Evolutionary conservation across 2,113 vertebrate genomes (phyloP).

Genomic region (Symphodus melops): DNA sequence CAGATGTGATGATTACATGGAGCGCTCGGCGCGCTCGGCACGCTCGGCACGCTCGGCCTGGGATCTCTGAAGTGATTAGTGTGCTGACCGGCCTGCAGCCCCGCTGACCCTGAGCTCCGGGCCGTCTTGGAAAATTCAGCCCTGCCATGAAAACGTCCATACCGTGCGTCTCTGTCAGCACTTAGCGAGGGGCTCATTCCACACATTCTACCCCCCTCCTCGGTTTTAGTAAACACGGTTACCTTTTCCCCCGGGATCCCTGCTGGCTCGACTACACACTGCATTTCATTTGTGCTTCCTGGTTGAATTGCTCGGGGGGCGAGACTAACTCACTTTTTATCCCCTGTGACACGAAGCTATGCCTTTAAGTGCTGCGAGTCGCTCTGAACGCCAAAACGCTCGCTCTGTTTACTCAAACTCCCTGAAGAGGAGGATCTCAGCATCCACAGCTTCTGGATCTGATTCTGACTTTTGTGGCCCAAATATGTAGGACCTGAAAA

Average conservation of each 20-base stretch:
- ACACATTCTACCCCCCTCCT: constrained; percentile 2
- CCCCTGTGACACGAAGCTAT: constrained; percentile 45
- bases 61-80: constrained; percentile 70
- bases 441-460: too few species aligned
- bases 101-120: constrained; percentile 59
- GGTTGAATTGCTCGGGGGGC: constrained; percentile 32
- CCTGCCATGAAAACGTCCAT: constrained; percentile 39
- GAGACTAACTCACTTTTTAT: constrained; percentile 34
- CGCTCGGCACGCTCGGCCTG: constrained; percentile 27
- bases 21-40: constrained; percentile 42
- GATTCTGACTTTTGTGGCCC: too few species aligned
- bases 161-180: constrained; percentile 54
- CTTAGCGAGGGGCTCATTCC: constrained; percentile 51
- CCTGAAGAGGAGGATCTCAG: too few species aligned
- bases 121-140: constrained; percentile 44
- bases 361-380: background rate
- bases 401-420: too few species aligned
- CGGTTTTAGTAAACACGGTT: constrained; percentile 51
- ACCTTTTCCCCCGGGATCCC: constrained; percentile 49
- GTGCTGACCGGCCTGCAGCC: constrained; percentile 49
- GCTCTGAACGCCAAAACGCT: too few species aligned
- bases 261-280: constrained; percentile 39
- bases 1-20: constrained; percentile 55
- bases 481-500: too few species aligned
- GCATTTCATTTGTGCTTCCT: constrained; percentile 59